A percentile compares a stretch with the other conserved stretches of the same genome.
phyloP scores from a whole-genome alignment of 2,888 invertebrate genomes.

The Ornithoptera priamus region DNA sequence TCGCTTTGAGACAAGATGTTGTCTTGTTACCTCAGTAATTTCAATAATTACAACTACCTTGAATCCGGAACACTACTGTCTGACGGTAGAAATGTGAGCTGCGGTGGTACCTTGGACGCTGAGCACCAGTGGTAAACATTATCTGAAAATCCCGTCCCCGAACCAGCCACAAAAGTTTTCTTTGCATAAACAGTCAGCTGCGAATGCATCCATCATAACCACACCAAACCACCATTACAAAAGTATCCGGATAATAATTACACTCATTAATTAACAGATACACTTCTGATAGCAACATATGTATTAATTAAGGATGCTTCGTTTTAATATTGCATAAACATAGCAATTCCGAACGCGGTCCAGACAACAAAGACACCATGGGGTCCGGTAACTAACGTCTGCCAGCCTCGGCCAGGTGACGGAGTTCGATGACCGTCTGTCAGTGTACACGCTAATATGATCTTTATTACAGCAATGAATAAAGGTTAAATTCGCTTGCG shows the following conservation, averaged over 20 bases:
- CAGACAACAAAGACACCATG: slow-evolving; percentile 24
- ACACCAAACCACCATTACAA: background rate
- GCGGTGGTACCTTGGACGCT: no score
- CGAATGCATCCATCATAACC: no score
- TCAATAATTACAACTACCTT: no score
- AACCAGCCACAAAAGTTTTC: no score
- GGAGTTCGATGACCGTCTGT: slow-evolving; percentile 40
- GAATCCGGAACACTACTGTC: no score
- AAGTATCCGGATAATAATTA: background rate
- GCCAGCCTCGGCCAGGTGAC: slow-evolving; percentile 33
- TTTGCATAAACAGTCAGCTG: no score
- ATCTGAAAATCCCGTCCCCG: no score
- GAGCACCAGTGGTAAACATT: no score
- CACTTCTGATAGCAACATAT: slow-evolving; percentile 1
- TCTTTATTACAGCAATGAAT: background rate
- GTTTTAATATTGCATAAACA: slow-evolving; percentile 22
- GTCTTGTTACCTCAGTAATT: no score
- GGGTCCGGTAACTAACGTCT: slow-evolving; percentile 17
- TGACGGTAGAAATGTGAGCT: no score
- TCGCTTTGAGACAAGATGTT: no score
- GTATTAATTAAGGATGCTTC: slow-evolving; percentile 20
- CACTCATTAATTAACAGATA: background rate
- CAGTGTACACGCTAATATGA: background rate
- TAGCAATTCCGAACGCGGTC: slow-evolving; percentile 10
- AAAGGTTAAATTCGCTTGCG: background rate